These are phyloP conservation scores for Drosophila koepferae DNA, from an alignment of 2,888 invertebrate genomes.

Conservation along the genomic window DNA sequence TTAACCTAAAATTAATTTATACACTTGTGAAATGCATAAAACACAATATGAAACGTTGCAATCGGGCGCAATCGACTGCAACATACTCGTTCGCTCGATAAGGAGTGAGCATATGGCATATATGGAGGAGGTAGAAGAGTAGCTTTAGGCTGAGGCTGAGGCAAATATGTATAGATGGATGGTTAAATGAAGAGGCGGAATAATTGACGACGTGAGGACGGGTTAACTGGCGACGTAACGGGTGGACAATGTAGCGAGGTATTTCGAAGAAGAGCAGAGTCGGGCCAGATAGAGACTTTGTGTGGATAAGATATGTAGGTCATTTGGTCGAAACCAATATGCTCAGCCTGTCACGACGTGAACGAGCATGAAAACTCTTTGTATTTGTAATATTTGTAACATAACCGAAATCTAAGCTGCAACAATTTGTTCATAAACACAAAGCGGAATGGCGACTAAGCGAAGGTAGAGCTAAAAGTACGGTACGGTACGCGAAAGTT, in stretches of 20 bases:
- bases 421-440: not conserved
- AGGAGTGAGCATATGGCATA: no score
- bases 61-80: not conserved
- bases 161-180: not conserved
- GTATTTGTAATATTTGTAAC: conserved; percentile 1
- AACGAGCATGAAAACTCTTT: not conserved
- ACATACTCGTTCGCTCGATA: not conserved
- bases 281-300: not conserved
- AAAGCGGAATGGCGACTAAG: not conserved
- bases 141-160: not conserved
- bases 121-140: not conserved
- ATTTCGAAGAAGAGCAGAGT: no score
- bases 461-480: not conserved
- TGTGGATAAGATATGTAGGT: no score
- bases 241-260: no score
- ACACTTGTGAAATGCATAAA: conserved; percentile 1
- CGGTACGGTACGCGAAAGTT: not conserved
- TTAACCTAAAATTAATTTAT: conserved; percentile 5
- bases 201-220: not conserved
- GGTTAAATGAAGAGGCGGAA: not conserved
- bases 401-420: conserved; percentile 8
- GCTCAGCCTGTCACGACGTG: not conserved
- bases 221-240: no score
- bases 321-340: not conserved
- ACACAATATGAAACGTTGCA: not conserved